Evolutionary conservation across 2,888 invertebrate genomes (phyloP), one percentile per base, ranked within the genome.

Genomic region (Xiphydria camelus): DNA sequence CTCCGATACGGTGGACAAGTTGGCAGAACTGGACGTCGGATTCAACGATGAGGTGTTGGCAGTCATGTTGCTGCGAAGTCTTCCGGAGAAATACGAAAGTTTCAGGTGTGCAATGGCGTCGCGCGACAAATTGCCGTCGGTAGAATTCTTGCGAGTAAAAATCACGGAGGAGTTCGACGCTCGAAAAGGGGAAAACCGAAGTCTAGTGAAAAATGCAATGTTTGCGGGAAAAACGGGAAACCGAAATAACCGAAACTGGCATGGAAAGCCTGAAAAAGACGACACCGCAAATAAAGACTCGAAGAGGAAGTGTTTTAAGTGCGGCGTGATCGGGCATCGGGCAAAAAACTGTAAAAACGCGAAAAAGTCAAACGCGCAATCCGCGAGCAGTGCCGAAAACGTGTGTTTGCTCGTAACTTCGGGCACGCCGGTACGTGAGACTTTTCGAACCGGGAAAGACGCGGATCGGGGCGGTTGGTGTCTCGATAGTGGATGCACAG

Each of bases 401-500:
- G n/a, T n/a, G n/a, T n/a, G n/a, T n/a, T n/a, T n/a, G n/a, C n/a
- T n/a, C n/a, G n/a, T n/a, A n/a, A n/a, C n/a, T n/a, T n/a, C n/a
- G n/a, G n/a, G n/a, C n/a, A n/a, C n/a, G n/a, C n/a, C n/a, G n/a
- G n/a, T n/a, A n/a, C n/a, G n/a, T n/a, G 21, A 35, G 9, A 21
- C 35, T 2, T 21, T n/a, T n/a, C 19, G 14, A 7, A 15, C n/a
- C n/a, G n/a, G n/a, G n/a, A n/a, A n/a, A n/a, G n/a, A n/a, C n/a
- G n/a, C n/a, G n/a, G n/a, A n/a, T n/a, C n/a, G n/a, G n/a, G 12
- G 12, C 10, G 23, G 15, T 7, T 44, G 40, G 43, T 43, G 42
- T 14, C 22, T 46, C n/a, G 49, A 46, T 21, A 46, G 45, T 15
- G 40, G 49, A 15, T 38, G 45, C 35, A 45, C 48, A 3, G 20